These are phyloP conservation scores for Brachymystax lenok DNA, from an alignment of 2,797 vertebrate genomes.

Conservation along the genomic window DNA sequence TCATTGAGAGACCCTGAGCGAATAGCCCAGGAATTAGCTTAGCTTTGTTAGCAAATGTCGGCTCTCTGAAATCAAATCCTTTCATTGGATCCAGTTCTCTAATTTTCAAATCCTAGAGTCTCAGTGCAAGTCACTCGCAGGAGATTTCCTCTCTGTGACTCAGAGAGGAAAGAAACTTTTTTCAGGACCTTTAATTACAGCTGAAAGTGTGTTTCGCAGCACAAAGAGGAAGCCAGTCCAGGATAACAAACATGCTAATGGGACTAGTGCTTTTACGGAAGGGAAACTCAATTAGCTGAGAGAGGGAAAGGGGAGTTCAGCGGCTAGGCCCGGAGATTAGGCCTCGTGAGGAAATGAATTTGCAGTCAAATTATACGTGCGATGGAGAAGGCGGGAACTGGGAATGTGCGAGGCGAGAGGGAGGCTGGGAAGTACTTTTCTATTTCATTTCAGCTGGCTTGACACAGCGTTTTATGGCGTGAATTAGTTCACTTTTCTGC, in stretches of 20 bases:
- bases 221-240: constrained; percentile 27
- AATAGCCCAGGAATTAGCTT: neutral
- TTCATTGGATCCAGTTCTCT: constrained; percentile 1
- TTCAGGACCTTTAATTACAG: constrained; percentile 28
- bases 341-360: constrained; percentile 31
- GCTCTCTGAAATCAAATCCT: constrained; percentile 39
- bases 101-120: constrained; percentile 1
- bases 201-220: constrained; percentile 31
- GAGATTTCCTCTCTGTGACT: neutral
- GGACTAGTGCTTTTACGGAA: constrained; percentile 25
- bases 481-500: constrained; percentile 7
- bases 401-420: neutral
- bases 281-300: constrained; percentile 43
- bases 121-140: constrained; percentile 29
- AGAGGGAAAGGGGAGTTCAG: constrained; percentile 45
- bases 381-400: neutral
- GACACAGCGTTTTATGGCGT: constrained; percentile 9
- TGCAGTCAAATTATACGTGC: constrained; percentile 31
- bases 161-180: constrained; percentile 25
- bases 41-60: constrained; percentile 14
- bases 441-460: constrained; percentile 10
- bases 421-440: neutral
- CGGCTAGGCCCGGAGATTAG: constrained; percentile 38
- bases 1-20: neutral
- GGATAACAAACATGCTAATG: constrained; percentile 50